Conservation (phyloP, 1,140 invertebrate species). For the Ostrea denselamellosa region DNA sequence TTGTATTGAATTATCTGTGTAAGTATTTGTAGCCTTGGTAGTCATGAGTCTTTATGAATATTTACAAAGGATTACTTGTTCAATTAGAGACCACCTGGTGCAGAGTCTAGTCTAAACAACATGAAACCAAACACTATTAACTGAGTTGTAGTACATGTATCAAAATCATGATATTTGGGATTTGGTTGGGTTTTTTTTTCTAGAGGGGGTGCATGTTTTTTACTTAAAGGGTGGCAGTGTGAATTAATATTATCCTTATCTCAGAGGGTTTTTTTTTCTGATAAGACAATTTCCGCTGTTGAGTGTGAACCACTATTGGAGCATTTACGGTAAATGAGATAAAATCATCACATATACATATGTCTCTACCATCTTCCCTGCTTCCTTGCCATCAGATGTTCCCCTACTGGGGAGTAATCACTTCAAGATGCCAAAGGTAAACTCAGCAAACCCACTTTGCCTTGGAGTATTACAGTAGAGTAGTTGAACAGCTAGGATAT, state of each 20-base stretch:
- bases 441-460: constrained; percentile 7
- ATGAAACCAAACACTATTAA: no score
- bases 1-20: neutral
- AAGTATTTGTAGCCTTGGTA: neutral
- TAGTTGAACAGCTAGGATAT: constrained; percentile 35
- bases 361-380: constrained; percentile 19
- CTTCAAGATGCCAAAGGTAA: constrained; percentile 39
- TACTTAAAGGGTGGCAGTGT: neutral
- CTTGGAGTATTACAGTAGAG: constrained; percentile 6
- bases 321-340: constrained; percentile 33
- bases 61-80: neutral
- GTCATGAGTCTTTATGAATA: neutral
- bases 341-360: constrained; percentile 24
- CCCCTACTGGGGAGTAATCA: constrained; percentile 22
- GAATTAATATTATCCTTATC: constrained; percentile 3
- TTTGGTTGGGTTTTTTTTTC: neutral
- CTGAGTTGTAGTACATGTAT: no score
- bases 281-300: constrained; percentile 22
- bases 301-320: constrained; percentile 5
- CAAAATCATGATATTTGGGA: neutral
- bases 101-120: neutral
- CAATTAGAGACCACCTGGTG: neutral
- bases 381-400: constrained; percentile 29
- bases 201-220: neutral
- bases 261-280: constrained; percentile 41